Conservation (phyloP, 2,888 invertebrate genomes). For the Conistra vaccinii region DNA sequence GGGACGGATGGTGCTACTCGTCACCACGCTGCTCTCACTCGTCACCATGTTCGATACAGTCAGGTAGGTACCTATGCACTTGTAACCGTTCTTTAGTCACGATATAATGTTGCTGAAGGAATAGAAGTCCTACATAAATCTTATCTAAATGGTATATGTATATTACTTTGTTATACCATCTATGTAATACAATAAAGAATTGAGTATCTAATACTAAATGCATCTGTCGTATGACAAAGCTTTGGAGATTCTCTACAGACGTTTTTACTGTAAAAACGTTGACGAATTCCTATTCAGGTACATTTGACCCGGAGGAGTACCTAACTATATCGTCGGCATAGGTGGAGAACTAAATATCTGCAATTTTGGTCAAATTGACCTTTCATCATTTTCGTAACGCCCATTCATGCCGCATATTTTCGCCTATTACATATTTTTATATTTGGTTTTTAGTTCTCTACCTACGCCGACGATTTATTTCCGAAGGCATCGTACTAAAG, state of each 20-base stretch:
- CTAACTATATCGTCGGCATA: too few species aligned
- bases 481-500: neutral
- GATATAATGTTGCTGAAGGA: neutral
- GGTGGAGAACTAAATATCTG: too few species aligned
- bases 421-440: too few species aligned
- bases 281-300: neutral
- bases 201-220: neutral
- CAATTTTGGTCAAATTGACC: too few species aligned
- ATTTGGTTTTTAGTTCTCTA: too few species aligned
- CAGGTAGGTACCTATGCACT: constrained; percentile 88
- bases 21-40: constrained; percentile 91
- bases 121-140: constrained; percentile 4
- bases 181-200: too few species aligned
- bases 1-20: constrained; percentile 92
- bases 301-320: neutral
- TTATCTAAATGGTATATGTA: too few species aligned
- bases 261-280: neutral
- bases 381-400: too few species aligned
- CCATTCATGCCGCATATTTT: too few species aligned
- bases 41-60: constrained; percentile 93
- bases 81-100: neutral
- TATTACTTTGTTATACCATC: too few species aligned
- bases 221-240: neutral
- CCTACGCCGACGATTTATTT: too few species aligned
- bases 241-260: constrained; percentile 8